Base-by-base conservation (phyloP, 2,888 invertebrate genomes). In the Drosophila formosana region DNA sequence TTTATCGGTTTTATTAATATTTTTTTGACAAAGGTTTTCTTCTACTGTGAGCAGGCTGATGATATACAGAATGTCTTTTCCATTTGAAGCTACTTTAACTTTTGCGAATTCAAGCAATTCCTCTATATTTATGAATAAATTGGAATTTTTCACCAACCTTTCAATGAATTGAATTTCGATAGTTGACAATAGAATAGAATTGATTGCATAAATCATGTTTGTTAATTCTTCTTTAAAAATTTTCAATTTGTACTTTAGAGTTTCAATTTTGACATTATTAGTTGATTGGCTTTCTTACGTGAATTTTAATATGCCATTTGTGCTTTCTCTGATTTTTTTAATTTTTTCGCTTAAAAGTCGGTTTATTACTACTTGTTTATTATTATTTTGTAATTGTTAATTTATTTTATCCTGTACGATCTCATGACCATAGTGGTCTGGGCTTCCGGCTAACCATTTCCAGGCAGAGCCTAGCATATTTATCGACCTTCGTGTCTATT, bases 161-260 rank as follows among this genome's bases (percentile, higher is more conserved):
- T 11, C 34, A 11, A 34, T 11, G 0, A 34, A 11, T 34, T 34
- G 34, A 34, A 34, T 34, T 34, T 34, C 34, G 3, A 34, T 34
- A 34, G 11, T 3, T 34, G 34, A 9, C 11, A 34, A 11, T 34
- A 34, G 11, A 34, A 34, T 11, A 11, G 34, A 46, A 25, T 46
- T 26, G 3, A 46, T 25, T 7, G 43, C 43, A 23, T 43, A 43
- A 23, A 43, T 43, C 43, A 43, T 43, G 23, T 43, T 43, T 43
- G 23, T 43, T 5, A 46, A 11, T 46, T 46, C 46, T 46, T 46
- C 46, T 46, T 26, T 46, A 26, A 46, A 26, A n/a, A 46, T 46
- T 43, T 43, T 43, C 18, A 43, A 8, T 18, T 23, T 43, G 3
- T 23, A 43, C 8, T 43, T 43, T 43, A 23, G 8, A 8, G 23